Evolutionary conservation across 2,113 vertebrate genomes (phyloP), one percentile per base, ranked within the genome.

Genomic region (Alaudala cheleensis): DNA sequence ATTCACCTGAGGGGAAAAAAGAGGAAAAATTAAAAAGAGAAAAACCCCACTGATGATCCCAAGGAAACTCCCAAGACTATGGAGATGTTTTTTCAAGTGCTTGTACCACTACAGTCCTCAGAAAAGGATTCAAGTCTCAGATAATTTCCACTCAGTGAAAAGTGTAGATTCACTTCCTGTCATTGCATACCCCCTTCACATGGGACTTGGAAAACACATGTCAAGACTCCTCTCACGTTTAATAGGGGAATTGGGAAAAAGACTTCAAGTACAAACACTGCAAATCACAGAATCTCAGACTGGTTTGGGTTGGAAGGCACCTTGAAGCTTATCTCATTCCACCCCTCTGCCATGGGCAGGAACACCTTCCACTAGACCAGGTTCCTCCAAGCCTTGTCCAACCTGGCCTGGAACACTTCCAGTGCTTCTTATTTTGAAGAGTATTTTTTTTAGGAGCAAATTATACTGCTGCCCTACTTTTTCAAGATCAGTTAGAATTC

Each of bases 1-100:
- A 86, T 99, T 99, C 92, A 99, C 99, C 99, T 99, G 94, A 88
- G 61, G 51, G 37, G 23, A 42, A 33, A 21, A 18, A 65, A 64
- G 33, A 44, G 22, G 7, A 42, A 76, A 67, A 42, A 33, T 40
- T 7, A 22, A 47, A 12, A 65, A 25, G 5, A 24, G 29, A 56
- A n/a, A 12, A 10, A 7, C 14, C 2, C 29, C 34, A 14, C 7
- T 24, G 31, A 78, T 2, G 34, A n/a, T 12, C 58, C 26, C 39
- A n/a, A 60, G 45, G 49, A 45, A 61, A 49, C 14, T 40, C 64
- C 24, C 42, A n/a, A 57, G 53, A 53, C n/a, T 53, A 45, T 0
- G 0, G 6, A 12, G 9, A 8, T 25, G 33, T 54, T 57, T 33
- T 60, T 74, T 47, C 40, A 29, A 57, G 54, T 4, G 40, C 47